Base-by-base conservation (phyloP, 2,888 invertebrate genomes). In the Leucophenga maculata region DNA sequence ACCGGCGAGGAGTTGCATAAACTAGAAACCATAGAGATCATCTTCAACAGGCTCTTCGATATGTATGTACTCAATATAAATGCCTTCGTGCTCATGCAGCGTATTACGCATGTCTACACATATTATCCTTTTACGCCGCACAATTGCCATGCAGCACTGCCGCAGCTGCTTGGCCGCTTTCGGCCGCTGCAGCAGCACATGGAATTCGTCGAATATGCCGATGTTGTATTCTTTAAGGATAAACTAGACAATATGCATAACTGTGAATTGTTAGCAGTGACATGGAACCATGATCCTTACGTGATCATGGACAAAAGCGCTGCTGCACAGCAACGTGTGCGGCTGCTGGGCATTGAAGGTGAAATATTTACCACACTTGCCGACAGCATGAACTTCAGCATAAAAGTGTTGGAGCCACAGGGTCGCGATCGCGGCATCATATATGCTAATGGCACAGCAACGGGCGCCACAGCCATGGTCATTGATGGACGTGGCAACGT, bases 331-430 rank as follows among this genome's bases (percentile, higher is more conserved):
- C 73, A 74, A 0, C 6, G 75, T 0, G 14, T 66, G 3, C 67
- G 54, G 0, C 11, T 88, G 1, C 69, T 72, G 3, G 88, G 88
- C n/a, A 86, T 86, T 16, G 88, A 88, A 69, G 88, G 87, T 3
- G 69, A 76, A 67, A 69, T 88, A 0, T 72, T 85, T 6, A 72
- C 70, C 0, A 13, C 84, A 39, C 50, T 88, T 8, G 78, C 85
- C 0, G 72, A 78, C 48, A 76, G 77, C 46, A 84, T 88, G 84
- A 88, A 88, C 72, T 88, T 88, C 32, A 80, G 77, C 6, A 70
- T 87, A 14, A 72, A 71, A 3, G 64, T 86, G 8, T 4, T 81
- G 14, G 68, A 67, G n/a, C 67, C 77, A 3, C 13, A 65, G 20
- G 64, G 69, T 4, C 20, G 31, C 0, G 67, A 72, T 60, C 81